Evolutionary conservation across 2,113 vertebrate species (phyloP).

Genomic region (Hippocampus mohnikei): DNA sequence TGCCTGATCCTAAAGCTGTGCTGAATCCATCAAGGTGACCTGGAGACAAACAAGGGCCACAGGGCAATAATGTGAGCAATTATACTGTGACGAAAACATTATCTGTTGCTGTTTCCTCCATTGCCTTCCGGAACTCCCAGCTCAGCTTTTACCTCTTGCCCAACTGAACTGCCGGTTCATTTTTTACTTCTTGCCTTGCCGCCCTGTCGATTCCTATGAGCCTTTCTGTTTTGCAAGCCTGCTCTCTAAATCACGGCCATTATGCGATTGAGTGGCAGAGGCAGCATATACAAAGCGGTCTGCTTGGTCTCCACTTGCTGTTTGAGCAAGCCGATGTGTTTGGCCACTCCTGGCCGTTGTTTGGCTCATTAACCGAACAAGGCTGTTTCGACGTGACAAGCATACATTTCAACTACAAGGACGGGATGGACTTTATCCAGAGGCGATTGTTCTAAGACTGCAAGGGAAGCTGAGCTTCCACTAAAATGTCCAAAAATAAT

Average conservation of each 20-base stretch:
- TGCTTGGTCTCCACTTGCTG: constrained; percentile 53
- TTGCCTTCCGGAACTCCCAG: constrained; percentile 54
- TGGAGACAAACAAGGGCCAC: constrained; percentile 22
- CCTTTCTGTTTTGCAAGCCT: constrained; percentile 36
- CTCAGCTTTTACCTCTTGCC: constrained; percentile 25
- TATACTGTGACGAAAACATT: constrained; percentile 44
- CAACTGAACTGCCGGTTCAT: constrained; percentile 45
- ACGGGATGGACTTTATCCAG: constrained; percentile 35
- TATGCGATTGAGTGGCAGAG: constrained; percentile 55
- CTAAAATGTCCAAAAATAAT: too few species aligned
- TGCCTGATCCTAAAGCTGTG: constrained; percentile 25
- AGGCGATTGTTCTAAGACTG: too few species aligned
- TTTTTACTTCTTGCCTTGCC: constrained; percentile 22
- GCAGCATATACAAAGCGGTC: constrained; percentile 24
- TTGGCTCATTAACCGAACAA: constrained; percentile 37
- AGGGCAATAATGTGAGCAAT: constrained; percentile 31
- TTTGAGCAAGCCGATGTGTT: constrained; percentile 48
- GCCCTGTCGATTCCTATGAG: constrained; percentile 19
- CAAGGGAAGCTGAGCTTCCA: too few species aligned
- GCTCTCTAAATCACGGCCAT: constrained; percentile 42
- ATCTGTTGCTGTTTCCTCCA: constrained; percentile 29
- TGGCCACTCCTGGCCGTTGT: constrained; percentile 53
- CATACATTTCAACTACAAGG: constrained; percentile 45
- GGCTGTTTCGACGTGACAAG: constrained; percentile 40
- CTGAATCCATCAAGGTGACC: constrained; percentile 23